Base-by-base conservation (phyloP, 1,140 invertebrate species). In the Penaeus chinensis region DNA sequence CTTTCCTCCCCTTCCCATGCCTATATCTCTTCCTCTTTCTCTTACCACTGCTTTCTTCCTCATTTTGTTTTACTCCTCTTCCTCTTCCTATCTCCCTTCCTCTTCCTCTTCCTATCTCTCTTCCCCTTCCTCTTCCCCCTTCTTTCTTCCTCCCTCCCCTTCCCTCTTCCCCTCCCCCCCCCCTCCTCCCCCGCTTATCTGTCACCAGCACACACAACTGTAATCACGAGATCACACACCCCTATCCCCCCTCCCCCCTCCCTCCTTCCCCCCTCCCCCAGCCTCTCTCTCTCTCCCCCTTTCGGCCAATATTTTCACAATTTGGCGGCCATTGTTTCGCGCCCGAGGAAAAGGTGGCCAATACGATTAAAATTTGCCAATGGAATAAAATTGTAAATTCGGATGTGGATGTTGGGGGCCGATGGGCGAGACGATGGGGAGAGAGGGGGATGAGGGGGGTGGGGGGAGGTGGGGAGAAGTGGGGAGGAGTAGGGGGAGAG, bases 351-450 rank as follows among this genome's bases (percentile, higher is more conserved):
- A 85, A 85, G 83, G 83, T 85, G 83, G 54, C 60, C 71, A 78
- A 85, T 85, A 61, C 83, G 83, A 85, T 85, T 85, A 85, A 85
- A 85, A 85, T 85, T 85, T 85, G 74, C 83, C 83, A 85, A 85
- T 85, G 83, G 83, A 85, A 85, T 85, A 85, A 85, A 85, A 85
- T 85, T 78, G 83, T 77, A 85, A 85, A 85, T 85, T 74, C 76
- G 83, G 27, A 71, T 71, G 60, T 47, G 27, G 81, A 66, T 47
- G 66, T 63, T 27, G 42, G 82, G 32, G 20, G 37, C 10, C 16
- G 66, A 32, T 22, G 82, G 82, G 82, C 22, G 47, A 24, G 20
- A 54, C 4, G 69, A 32, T 13, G 82, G 10, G 82, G 61, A 47
- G 62, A 27, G 54, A 18, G 18, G 27, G 47, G 54, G 32, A 18